Evolutionary conservation across 2,888 invertebrate genomes (phyloP), one percentile per base, ranked within the genome.

Genomic region (Ischnus inquisitorius): DNA sequence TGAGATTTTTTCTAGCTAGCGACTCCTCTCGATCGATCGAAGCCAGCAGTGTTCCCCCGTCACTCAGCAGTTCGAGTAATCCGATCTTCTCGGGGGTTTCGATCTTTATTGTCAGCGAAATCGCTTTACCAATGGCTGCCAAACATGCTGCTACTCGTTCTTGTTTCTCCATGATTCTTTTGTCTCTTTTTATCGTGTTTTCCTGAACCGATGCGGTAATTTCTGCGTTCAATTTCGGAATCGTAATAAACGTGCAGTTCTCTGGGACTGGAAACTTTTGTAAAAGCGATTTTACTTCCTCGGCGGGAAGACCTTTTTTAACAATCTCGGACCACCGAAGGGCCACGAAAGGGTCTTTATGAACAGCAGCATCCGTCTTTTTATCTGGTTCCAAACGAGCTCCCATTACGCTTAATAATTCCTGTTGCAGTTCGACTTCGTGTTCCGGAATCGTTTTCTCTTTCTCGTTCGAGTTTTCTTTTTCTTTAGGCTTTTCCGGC

Each of bases 11-110:
- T 1, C 86, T 74, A 0, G 79, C 85, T 1, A 68, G 10, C 0
- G 84, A 65, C 65, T 86, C 83, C 2, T 88, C 84, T 6, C 83
- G 75, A 16, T 86, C 84, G 3, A 87, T 60, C 12, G 85, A 86
- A 1, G 79, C 79, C 2, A 88, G 51, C 1, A 85, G 39, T 14
- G 86, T 64, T 10, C 72, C 65, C 2, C 71, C 57, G 10, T 85
- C 85, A 77, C 86, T 86, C 14, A 87, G 8, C 10, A 62, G 54
- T 46, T 75, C 76, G 12, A 86, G 51, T 14, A 81, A 46, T 8
- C n/a, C n/a, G 0, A 84, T 43, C 75, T 69, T 43, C 84, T 3
- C 14, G 1, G 60, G 46, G 41, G n/a, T 6, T 43, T 68, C 60
- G 69, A 62, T 68, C 64, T 76, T 82, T 2, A 79, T 4, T 25